A percentile compares a stretch with the other conserved stretches of the same genome.
phyloP scores from a whole-genome alignment of 2,888 invertebrate genomes.

The Myopa tessellatipennis region DNA sequence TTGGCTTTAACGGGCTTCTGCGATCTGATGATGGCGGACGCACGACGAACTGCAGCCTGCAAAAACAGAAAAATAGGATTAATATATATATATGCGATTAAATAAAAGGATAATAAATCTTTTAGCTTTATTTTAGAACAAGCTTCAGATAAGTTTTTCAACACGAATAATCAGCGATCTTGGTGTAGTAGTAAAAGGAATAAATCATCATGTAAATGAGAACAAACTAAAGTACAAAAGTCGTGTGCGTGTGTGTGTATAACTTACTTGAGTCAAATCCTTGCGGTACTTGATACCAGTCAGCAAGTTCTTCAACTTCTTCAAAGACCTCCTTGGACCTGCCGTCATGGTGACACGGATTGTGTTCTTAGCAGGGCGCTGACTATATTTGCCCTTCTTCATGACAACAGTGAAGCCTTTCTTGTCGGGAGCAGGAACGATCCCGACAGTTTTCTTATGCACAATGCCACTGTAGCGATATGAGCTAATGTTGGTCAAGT shows the following conservation, averaged over 20 bases:
- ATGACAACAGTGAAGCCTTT: conserved; percentile 93
- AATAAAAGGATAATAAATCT: conserved; percentile 34
- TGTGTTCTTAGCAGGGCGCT: conserved; percentile 82
- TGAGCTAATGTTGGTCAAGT: conserved; percentile 91
- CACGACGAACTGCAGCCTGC: conserved; percentile 90
- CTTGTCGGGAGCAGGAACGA: conserved; percentile 88
- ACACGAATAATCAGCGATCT: conserved; percentile 69
- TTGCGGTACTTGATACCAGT: conserved; percentile 87
- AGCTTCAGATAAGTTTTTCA: conserved; percentile 49
- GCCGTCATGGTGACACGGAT: conserved; percentile 86
- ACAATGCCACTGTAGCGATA: conserved; percentile 95
- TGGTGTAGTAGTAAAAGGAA: conserved; percentile 61
- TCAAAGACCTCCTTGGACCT: conserved; percentile 87
- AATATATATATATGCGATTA: background rate
- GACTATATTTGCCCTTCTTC: conserved; percentile 78
- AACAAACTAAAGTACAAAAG: conserved; percentile 13
- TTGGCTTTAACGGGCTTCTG: conserved; percentile 88
- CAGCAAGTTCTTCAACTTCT: conserved; percentile 84
- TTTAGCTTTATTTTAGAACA: conserved; percentile 49
- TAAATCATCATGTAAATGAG: conserved; percentile 37
- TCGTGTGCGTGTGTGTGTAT: conserved; percentile 21
- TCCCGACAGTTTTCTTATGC: conserved; percentile 90
- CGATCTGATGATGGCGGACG: conserved; percentile 91
- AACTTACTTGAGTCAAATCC: conserved; percentile 76
- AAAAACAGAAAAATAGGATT: conserved; percentile 52